A percentile compares a stretch with the other conserved stretches of the same genome.
phyloP scores from a whole-genome alignment of 1,140 invertebrate genomes.

The Epicauta chinensis region DNA sequence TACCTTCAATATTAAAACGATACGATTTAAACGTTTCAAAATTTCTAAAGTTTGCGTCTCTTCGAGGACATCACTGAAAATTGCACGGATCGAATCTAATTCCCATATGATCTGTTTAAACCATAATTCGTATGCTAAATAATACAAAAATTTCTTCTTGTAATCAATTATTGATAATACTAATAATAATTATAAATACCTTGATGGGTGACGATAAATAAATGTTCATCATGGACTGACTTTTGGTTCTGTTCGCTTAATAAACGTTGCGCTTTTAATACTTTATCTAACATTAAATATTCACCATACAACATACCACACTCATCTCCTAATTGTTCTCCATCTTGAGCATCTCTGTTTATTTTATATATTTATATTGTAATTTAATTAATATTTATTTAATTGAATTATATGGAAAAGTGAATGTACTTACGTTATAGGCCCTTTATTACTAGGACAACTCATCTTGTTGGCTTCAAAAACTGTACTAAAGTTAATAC shows the following conservation, averaged over 20 bases:
- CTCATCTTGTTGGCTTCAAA: slow-evolving; percentile 15
- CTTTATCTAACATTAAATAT: slow-evolving; percentile 84
- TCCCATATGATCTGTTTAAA: slow-evolving; percentile 99
- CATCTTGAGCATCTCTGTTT: slow-evolving; percentile 44
- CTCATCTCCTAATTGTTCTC: slow-evolving; percentile 51
- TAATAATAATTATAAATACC: slow-evolving; percentile 52
- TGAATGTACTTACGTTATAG: slow-evolving; percentile 11
- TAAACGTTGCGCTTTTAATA: slow-evolving; percentile 79
- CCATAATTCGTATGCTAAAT: slow-evolving; percentile 96
- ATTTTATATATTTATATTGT: too few relatives aligned
- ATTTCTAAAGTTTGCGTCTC: slow-evolving; percentile 92
- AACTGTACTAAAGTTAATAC: too few relatives aligned
- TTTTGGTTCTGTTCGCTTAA: slow-evolving; percentile 64
- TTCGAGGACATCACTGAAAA: slow-evolving; percentile 79
- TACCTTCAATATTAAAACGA: slow-evolving; percentile 94
- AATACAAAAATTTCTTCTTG: slow-evolving; percentile 27
- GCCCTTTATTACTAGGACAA: slow-evolving; percentile 14
- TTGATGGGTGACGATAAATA: slow-evolving; percentile 98
- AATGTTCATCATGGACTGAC: slow-evolving; percentile 92
- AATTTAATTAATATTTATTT: slow-evolving; percentile 1
- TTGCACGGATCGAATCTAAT: slow-evolving; percentile 80
- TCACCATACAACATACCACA: slow-evolving; percentile 77
- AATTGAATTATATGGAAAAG: slow-evolving; percentile 2
- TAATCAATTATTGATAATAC: slow-evolving; percentile 7
- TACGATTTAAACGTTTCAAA: slow-evolving; percentile 82